phyloP scores from a whole-genome alignment of 2,797 vertebrate species.

The Galaxias olidus region DNA sequence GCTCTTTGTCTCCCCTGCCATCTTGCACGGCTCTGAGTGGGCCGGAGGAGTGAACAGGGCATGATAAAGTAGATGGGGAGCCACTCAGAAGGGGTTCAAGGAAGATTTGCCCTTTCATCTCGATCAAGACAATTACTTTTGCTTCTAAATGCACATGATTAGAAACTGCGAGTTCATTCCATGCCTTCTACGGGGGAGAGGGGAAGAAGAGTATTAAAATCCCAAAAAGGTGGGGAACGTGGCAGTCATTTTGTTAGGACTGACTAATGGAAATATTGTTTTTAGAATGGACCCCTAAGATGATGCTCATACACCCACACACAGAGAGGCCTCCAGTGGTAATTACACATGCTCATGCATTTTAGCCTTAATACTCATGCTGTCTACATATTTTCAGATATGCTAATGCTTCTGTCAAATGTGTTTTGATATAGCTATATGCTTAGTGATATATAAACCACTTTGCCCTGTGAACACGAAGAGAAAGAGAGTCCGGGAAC shows the following conservation, averaged over 20 bases:
- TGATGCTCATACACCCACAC: neutral
- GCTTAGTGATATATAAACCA: conserved; percentile 19
- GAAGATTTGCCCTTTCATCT: conserved; percentile 77
- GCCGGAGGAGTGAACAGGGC: conserved; percentile 45
- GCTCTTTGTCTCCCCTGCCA: conserved; percentile 64
- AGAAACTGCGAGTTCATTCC: conserved; percentile 63
- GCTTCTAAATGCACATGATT: conserved; percentile 67
- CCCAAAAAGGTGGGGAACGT: neutral
- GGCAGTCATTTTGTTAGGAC: neutral
- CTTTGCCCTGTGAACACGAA: conserved; percentile 18
- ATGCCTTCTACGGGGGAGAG: conserved; percentile 28
- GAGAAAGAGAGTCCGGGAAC: neutral
- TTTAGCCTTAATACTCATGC: conserved; percentile 15
- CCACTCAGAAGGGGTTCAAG: conserved; percentile 73
- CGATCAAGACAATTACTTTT: conserved; percentile 74
- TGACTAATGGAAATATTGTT: conserved; percentile 40
- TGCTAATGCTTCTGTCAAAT: conserved; percentile 20
- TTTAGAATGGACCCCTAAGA: conserved; percentile 30
- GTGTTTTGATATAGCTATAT: neutral
- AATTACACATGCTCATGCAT: conserved; percentile 24
- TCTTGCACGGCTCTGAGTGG: conserved; percentile 63
- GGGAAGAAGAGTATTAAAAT: conserved; percentile 18
- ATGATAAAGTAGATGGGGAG: conserved; percentile 71
- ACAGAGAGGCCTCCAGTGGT: neutral
- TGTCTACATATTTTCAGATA: conserved; percentile 17